Evolutionary conservation across 2,888 invertebrate species (phyloP), one percentile per base, ranked within the genome.

Genomic region (Zhengitettix transpicula): DNA sequence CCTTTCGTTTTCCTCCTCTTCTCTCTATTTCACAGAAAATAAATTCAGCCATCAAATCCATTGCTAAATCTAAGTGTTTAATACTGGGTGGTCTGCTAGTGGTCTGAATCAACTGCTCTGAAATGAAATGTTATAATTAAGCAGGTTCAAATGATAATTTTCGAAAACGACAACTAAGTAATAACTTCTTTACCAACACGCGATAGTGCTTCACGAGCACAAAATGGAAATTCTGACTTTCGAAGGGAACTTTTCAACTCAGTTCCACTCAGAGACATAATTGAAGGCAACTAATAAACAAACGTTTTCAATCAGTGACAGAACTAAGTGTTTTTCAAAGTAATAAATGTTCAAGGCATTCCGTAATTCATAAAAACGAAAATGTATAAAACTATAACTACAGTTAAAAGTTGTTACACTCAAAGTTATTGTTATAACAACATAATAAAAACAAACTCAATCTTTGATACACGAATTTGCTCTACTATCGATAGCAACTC

Each of bases 1-100:
- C 70, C 63, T 67, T 68, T 60, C 67, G 80, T 1, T 82, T 79
- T 47, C 70, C 70, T 60, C 74, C 75, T 44, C 85, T 77, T 17
- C 83, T 77, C 60, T 86, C 84, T 0, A 83, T 78, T 71, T 91
- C 90, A 63, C 85, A 83, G 68, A 91, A 91, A 16, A 91, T 81
- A 69, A 89, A 89, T 71, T 91, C 90, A 0, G 88, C 81, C 73
- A 90, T 89, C 10, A 91, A 73, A 66, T 89, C 89, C 75, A 87
- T 81, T 1, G 85, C 84, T 56, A 86, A 73, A 66, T 88, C 84
- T 68, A 84, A 74, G 65, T 84, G 82, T 69, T 85, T 85, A 62
- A 79, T 75, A 42, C 73, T 78, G 11, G 78, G 75, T 16, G 71
- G 69, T 47, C 68, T 62, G 11, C 65, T 65, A 1, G 75, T 74